These are phyloP conservation scores for Colletes collaris DNA, from an alignment of 2,888 invertebrate genomes.

Conservation along the genomic window DNA sequence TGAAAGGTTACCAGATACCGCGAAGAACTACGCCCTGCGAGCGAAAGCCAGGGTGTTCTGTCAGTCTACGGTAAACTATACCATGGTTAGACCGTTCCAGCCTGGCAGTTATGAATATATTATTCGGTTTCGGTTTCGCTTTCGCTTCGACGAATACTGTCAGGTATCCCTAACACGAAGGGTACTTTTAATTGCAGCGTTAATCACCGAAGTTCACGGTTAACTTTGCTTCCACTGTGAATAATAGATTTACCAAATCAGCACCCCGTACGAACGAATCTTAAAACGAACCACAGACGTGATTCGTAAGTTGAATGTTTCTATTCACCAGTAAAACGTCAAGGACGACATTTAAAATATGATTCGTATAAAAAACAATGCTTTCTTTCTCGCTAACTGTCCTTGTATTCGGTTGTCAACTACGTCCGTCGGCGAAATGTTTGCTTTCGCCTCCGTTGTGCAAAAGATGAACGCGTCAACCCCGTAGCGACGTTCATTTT, in stretches of 20 bases:
- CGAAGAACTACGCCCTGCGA: slow-evolving; percentile 59
- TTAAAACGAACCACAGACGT: too few species aligned
- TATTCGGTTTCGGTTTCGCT: slow-evolving; percentile 51
- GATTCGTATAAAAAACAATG: too few species aligned
- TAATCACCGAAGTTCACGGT: slow-evolving; percentile 22
- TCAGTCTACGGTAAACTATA: slow-evolving; percentile 65
- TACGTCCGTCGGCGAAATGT: too few species aligned
- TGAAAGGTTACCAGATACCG: slow-evolving; percentile 69
- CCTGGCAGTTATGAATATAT: slow-evolving; percentile 62
- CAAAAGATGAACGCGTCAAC: too few species aligned
- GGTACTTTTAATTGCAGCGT: slow-evolving; percentile 52
- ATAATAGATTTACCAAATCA: background rate
- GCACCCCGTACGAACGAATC: too few species aligned
- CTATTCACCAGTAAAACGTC: too few species aligned
- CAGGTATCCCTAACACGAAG: slow-evolving; percentile 53
- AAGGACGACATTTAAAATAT: too few species aligned
- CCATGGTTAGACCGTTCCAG: slow-evolving; percentile 58
- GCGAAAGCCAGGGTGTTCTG: slow-evolving; percentile 50
- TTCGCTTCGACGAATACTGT: slow-evolving; percentile 56
- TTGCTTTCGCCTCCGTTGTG: too few species aligned
- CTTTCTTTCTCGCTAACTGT: too few species aligned
- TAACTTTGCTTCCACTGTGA: background rate
- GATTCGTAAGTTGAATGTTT: too few species aligned
- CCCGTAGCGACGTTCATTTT: too few species aligned
- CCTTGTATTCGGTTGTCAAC: too few species aligned